Evolutionary conservation across 2,888 invertebrate genomes (phyloP).

Genomic region (Pharmacophagus antenor): DNA sequence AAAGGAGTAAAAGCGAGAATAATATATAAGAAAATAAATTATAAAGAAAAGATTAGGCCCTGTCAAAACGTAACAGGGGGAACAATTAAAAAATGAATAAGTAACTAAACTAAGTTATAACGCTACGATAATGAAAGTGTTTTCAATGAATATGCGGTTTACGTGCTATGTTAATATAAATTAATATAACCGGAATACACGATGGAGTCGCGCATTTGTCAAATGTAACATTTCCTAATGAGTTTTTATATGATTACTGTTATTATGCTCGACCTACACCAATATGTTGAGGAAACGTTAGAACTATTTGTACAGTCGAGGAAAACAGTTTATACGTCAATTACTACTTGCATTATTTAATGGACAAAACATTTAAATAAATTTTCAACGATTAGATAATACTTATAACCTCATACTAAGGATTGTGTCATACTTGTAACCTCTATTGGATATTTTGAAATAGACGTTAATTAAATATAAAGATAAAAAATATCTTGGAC

Average conservation of each 20-base stretch:
- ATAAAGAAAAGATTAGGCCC: too few species aligned
- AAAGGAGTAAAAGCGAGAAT: too few species aligned
- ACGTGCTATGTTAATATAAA: background rate
- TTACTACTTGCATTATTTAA: background rate
- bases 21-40: too few species aligned
- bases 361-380: background rate
- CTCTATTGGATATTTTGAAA: too few species aligned
- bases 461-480: too few species aligned
- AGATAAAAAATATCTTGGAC: too few species aligned
- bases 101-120: too few species aligned
- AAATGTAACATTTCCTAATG: conserved; percentile 15
- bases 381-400: too few species aligned
- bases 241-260: background rate
- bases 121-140: background rate
- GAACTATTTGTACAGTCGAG: conserved; percentile 24
- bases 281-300: conserved; percentile 19
- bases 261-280: conserved; percentile 4
- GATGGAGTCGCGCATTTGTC: conserved; percentile 3
- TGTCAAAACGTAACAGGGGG: too few species aligned
- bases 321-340: conserved; percentile 2
- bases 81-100: too few species aligned
- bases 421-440: too few species aligned
- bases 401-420: too few species aligned
- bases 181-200: background rate
- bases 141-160: background rate